Conservation (phyloP, 2,888 invertebrate species). For the Alloscopus bannaensis region DNA sequence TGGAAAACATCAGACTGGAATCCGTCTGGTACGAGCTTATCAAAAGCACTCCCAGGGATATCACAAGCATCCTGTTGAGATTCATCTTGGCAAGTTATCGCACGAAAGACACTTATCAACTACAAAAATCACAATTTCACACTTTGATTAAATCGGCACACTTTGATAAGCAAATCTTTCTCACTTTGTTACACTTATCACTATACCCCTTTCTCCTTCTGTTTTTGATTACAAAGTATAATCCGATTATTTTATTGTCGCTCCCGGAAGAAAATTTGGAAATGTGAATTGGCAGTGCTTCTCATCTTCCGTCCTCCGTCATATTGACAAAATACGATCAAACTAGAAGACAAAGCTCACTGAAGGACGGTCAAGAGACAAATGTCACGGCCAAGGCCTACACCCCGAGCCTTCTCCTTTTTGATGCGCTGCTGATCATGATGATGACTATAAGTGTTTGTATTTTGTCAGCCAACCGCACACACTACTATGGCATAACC, state of each 20-base stretch:
- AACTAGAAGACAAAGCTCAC: conserved; percentile 32
- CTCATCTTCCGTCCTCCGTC: conserved; percentile 15
- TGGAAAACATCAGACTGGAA: conserved; percentile 56
- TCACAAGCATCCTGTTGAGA: conserved; percentile 51
- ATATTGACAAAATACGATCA: no score
- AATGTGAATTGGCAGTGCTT: not conserved
- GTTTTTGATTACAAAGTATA: no score
- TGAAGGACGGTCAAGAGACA: conserved; percentile 40
- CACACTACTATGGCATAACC: conserved; percentile 7
- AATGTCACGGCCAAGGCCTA: conserved; percentile 54
- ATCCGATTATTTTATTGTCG: no score
- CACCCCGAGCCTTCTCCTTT: not conserved
- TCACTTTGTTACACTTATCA: no score
- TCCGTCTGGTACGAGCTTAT: conserved; percentile 63
- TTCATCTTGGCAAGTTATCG: conserved; percentile 56
- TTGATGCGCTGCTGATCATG: not conserved
- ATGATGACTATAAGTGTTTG: no score
- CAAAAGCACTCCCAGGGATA: conserved; percentile 58
- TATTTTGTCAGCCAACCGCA: conserved; percentile 4
- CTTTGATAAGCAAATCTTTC: no score
- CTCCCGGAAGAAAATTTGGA: conserved; percentile 39
- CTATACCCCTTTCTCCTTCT: no score
- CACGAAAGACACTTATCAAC: conserved; percentile 10
- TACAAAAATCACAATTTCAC: conserved; percentile 23
- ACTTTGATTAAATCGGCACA: no score